Conservation (phyloP, 2,797 vertebrate species). For the Zenarchopterus dispar region DNA sequence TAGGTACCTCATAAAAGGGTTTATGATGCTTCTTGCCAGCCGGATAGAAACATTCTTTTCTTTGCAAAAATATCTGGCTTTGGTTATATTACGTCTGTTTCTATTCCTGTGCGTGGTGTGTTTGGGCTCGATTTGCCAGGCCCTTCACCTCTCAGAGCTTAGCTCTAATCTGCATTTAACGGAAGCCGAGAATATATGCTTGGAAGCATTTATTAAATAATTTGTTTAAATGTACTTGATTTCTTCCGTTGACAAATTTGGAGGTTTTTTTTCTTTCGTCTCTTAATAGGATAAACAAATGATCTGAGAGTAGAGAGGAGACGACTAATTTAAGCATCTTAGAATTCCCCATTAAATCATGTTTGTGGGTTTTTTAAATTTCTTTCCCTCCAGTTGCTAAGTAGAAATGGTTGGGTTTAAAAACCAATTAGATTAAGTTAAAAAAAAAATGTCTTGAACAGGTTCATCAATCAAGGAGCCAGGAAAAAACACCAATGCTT, state of each 20-base stretch:
- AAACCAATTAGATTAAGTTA: no score
- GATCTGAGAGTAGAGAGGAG: conserved; percentile 36
- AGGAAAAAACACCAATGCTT: conserved; percentile 1
- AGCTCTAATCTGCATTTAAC: conserved; percentile 82
- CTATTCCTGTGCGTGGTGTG: conserved; percentile 75
- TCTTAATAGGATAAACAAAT: conserved; percentile 59
- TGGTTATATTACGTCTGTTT: conserved; percentile 85
- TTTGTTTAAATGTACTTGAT: conserved; percentile 69
- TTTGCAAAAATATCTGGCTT: conserved; percentile 80
- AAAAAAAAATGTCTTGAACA: no score
- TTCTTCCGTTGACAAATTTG: conserved; percentile 55
- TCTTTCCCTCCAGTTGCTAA: conserved; percentile 1
- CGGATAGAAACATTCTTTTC: conserved; percentile 75
- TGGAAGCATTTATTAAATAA: conserved; percentile 75
- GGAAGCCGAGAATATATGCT: conserved; percentile 64
- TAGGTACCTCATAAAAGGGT: conserved; percentile 77
- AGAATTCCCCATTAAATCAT: conserved; percentile 43
- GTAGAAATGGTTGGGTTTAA: conserved; percentile 23
- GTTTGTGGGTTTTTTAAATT: conserved; percentile 9
- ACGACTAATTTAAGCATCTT: conserved; percentile 40
- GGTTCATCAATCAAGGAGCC: no score
- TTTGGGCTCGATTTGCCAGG: conserved; percentile 79
- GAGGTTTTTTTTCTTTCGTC: conserved; percentile 31
- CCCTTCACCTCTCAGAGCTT: conserved; percentile 81
- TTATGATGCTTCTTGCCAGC: conserved; percentile 78